Conservation (phyloP, 2,113 vertebrate species). For the Carassius gibelio region DNA sequence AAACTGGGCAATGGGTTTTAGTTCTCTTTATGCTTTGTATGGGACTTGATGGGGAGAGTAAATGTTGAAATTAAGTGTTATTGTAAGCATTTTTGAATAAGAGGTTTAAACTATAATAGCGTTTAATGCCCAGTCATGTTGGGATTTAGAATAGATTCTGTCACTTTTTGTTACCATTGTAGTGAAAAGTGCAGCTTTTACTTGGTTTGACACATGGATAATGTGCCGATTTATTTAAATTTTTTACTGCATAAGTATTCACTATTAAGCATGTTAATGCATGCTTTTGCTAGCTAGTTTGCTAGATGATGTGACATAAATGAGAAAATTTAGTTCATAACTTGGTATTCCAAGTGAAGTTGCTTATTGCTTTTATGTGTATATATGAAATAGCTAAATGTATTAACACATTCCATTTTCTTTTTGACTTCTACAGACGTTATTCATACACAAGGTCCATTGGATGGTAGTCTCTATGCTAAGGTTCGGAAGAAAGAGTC, state of each 20-base stretch:
- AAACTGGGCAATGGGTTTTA: no score
- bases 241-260: no score
- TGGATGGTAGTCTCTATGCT: constrained; percentile 97
- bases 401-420: background rate
- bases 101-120: background rate
- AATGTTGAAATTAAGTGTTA: background rate
- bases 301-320: no score
- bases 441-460: constrained; percentile 91
- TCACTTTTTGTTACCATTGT: background rate
- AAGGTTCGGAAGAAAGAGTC: constrained; percentile 98
- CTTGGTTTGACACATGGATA: no score
- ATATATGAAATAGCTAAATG: background rate
- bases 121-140: background rate
- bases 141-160: background rate
- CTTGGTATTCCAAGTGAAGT: background rate
- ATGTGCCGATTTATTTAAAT: no score
- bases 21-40: background rate
- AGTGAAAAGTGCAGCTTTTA: background rate
- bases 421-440: constrained; percentile 75
- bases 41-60: background rate
- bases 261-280: no score
- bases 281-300: no score
- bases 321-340: no score
- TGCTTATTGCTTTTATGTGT: background rate
- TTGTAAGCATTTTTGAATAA: no score